Percentiles rank a stretch among this genome's conserved stretches.
phyloP scores from a whole-genome alignment of 2,113 vertebrate species.

The Podilymbus podiceps region DNA sequence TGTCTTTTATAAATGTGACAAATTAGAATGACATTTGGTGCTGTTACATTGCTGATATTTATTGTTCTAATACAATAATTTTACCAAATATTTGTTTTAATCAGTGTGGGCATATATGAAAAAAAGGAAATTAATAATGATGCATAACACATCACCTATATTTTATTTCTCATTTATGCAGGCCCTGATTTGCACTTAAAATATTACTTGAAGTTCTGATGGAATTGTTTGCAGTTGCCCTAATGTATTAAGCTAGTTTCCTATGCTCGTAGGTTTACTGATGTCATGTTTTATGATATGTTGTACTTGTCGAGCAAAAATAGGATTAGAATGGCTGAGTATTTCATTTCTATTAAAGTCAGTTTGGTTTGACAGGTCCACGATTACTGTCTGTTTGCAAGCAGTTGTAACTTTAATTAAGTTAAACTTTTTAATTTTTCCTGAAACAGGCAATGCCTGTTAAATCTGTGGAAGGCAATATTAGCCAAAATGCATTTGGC shows the following conservation, averaged over 20 bases:
- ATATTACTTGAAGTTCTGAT: neutral
- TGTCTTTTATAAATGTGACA: neutral
- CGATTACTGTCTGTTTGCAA: neutral
- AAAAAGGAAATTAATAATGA: neutral
- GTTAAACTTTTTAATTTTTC: neutral
- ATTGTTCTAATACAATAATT: neutral
- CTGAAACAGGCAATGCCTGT: neutral
- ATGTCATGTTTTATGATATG: neutral
- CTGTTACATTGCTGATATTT: neutral
- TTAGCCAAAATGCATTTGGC: neutral
- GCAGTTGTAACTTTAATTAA: neutral
- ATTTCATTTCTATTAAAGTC: neutral
- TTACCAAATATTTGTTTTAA: neutral
- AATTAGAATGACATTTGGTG: neutral
- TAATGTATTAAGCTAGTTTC: neutral
- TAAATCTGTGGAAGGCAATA: neutral
- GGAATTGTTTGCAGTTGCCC: neutral
- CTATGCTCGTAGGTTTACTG: neutral
- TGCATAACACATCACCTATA: neutral
- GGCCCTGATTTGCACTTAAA: neutral
- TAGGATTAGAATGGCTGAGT: neutral
- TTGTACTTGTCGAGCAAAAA: neutral
- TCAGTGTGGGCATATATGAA: neutral
- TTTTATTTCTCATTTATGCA: neutral
- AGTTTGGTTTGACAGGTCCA: neutral